Evolutionary conservation across 2,113 vertebrate species (phyloP).

Genomic region (Odocoileus hemionus): DNA sequence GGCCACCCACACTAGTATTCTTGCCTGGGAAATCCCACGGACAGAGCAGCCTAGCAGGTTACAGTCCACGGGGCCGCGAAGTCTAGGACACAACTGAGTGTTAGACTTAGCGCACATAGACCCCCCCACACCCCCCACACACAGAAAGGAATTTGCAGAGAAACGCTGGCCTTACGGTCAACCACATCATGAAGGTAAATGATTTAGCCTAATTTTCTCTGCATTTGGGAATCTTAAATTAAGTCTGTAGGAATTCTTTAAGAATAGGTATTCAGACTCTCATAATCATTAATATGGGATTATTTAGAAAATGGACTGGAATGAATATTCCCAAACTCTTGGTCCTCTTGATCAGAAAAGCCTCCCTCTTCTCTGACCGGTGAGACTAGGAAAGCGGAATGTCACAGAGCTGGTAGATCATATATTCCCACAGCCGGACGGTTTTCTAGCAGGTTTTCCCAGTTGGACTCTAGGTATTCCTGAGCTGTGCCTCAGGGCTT

Average conservation of each 20-base stretch:
- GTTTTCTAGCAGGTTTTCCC: background rate
- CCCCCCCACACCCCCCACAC: background rate
- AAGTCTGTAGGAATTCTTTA: background rate
- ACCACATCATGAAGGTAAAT: background rate
- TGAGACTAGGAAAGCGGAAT: background rate
- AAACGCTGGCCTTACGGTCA: background rate
- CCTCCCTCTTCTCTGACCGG: background rate
- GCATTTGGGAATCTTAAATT: background rate
- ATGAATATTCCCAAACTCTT: background rate
- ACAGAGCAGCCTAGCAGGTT: background rate
- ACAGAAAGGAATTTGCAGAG: background rate
- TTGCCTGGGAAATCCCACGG: background rate
- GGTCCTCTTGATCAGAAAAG: background rate
- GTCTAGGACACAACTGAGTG: background rate
- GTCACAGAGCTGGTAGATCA: background rate
- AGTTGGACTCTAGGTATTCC: background rate
- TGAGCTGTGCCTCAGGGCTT: background rate
- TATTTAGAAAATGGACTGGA: background rate
- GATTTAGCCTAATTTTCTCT: background rate
- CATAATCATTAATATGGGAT: background rate
- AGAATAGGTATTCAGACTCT: background rate
- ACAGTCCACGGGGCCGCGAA: background rate
- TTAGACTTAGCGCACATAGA: background rate
- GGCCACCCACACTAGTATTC: background rate
- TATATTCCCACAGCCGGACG: background rate